phyloP scores from a whole-genome alignment of 1,140 invertebrate genomes.

The Linepithema humile region DNA sequence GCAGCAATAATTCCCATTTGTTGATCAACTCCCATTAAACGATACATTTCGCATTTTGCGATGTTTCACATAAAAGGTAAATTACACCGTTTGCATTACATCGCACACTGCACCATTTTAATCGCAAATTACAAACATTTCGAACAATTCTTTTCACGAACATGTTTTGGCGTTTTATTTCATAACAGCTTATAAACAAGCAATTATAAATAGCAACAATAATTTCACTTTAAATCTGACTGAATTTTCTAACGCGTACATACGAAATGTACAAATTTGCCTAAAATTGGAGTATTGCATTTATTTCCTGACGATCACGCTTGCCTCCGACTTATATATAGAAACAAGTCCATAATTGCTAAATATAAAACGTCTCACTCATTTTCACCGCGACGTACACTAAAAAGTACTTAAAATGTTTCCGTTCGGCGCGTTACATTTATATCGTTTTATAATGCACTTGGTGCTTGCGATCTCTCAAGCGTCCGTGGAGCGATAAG shows the following conservation, averaged over 20 bases:
- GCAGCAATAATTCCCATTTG: neutral
- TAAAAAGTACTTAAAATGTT: neutral
- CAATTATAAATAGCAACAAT: neutral
- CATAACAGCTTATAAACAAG: neutral
- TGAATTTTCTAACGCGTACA: neutral
- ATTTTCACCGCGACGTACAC: neutral
- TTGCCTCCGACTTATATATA: neutral
- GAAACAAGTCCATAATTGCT: neutral
- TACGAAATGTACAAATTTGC: neutral
- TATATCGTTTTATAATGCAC: conserved; percentile 7
- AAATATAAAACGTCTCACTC: neutral
- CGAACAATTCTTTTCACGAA: neutral
- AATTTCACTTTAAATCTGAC: neutral
- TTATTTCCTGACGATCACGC: neutral
- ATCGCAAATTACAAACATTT: neutral
- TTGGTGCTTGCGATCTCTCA: neutral
- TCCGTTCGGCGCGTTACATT: neutral
- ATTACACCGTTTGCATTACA: neutral
- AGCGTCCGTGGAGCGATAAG: neutral
- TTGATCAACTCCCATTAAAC: neutral
- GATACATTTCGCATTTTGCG: neutral
- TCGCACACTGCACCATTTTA: neutral
- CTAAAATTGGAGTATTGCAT: neutral
- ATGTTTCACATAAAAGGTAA: neutral
- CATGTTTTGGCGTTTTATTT: neutral